Conservation (phyloP, 2,888 invertebrate genomes). For the Coenonympha arcania region DNA sequence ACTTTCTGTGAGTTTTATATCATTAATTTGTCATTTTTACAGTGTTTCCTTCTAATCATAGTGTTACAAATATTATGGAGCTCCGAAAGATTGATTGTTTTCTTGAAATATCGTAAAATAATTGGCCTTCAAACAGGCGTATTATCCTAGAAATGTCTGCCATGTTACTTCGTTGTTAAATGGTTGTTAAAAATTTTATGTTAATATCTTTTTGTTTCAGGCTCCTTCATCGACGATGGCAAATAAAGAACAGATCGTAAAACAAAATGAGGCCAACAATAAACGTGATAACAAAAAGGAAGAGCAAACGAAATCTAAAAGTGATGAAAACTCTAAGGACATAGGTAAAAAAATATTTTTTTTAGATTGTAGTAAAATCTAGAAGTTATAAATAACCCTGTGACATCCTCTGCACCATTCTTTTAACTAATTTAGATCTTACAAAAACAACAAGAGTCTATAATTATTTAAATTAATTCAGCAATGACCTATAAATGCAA, state of each 20-base stretch:
- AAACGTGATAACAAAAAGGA: constrained; percentile 44
- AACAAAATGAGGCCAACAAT: constrained; percentile 39
- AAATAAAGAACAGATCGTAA: constrained; percentile 34
- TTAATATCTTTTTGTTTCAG: constrained; percentile 47
- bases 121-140: constrained; percentile 10
- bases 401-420: background rate
- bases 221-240: constrained; percentile 31
- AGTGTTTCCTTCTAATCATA: background rate
- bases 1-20: constrained; percentile 19
- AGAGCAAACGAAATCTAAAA: constrained; percentile 41
- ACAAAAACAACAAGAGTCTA: background rate
- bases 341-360: constrained; percentile 42
- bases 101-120: constrained; percentile 6
- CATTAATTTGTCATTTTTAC: constrained; percentile 1
- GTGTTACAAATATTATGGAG: background rate
- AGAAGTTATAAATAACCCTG: background rate
- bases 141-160: constrained; percentile 24
- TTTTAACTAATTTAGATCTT: background rate
- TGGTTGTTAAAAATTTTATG: constrained; percentile 21
- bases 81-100: background rate
- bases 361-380: too few relatives aligned
- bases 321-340: constrained; percentile 51
- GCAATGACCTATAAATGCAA: constrained; percentile 4
- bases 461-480: background rate
- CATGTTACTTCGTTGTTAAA: constrained; percentile 28